A percentile compares a stretch with the other conserved stretches of the same genome.
Conservation (phyloP, 2,888 invertebrate species). For the Zygogramma bicolorata region DNA sequence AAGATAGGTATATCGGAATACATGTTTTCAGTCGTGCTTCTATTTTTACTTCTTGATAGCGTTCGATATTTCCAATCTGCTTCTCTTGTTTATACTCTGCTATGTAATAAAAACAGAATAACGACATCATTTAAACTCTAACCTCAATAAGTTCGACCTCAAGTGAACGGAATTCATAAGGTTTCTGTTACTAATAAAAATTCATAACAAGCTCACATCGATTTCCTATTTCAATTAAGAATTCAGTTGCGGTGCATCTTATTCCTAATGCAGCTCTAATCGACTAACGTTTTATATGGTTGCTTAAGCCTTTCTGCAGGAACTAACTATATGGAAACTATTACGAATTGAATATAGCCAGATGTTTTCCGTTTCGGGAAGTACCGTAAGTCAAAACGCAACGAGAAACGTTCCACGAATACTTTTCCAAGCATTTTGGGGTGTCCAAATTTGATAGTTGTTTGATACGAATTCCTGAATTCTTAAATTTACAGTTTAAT, state of each 20-base stretch:
- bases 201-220: constrained; percentile 10
- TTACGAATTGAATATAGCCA: neutral
- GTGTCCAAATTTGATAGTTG: neutral
- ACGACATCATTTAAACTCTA: constrained; percentile 2
- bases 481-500: neutral
- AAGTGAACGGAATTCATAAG: neutral
- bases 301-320: neutral
- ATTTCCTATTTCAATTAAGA: constrained; percentile 4
- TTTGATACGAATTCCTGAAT: neutral
- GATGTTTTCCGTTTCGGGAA: neutral
- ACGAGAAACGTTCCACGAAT: neutral
- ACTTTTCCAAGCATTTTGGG: neutral
- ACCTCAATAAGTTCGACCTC: neutral
- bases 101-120: neutral
- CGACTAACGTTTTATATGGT: neutral
- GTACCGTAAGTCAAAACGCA: neutral
- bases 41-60: neutral
- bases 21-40: too few relatives aligned
- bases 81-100: neutral
- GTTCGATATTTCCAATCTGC: neutral
- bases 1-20: too few relatives aligned
- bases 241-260: constrained; percentile 5
- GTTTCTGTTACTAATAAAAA: constrained; percentile 6
- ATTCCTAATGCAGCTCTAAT: constrained; percentile 1
- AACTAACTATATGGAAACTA: neutral